Conservation (phyloP, 2,797 vertebrate genomes). For the Sus cebifrons region DNA sequence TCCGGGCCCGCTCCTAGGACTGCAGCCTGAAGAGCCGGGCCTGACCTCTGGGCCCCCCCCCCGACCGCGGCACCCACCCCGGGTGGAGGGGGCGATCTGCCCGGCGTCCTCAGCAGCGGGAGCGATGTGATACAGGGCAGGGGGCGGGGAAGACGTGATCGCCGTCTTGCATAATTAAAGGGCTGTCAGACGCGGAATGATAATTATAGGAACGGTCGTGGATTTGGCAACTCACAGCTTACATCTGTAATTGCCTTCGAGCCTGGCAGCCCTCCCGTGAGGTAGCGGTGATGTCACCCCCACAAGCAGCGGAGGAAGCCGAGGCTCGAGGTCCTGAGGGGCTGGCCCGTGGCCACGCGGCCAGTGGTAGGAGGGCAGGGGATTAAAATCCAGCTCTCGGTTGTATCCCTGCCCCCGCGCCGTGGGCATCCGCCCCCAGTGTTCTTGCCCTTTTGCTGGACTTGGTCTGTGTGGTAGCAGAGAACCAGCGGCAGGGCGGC, state of each 20-base stretch:
- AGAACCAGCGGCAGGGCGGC: neutral
- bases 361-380: neutral
- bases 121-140: constrained; percentile 11
- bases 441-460: neutral
- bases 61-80: neutral
- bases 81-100: neutral
- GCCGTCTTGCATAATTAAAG: constrained; percentile 84
- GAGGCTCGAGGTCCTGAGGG: constrained; percentile 28
- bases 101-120: constrained; percentile 56
- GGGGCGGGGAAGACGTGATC: constrained; percentile 65
- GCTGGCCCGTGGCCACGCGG: neutral
- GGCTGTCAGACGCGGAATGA: constrained; percentile 73
- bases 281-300: constrained; percentile 75
- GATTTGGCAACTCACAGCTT: constrained; percentile 75
- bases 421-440: neutral
- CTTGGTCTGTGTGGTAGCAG: neutral
- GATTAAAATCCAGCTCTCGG: neutral
- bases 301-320: constrained; percentile 58
- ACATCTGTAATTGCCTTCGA: constrained; percentile 76
- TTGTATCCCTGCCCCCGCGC: neutral
- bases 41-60: neutral
- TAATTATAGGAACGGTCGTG: constrained; percentile 82
- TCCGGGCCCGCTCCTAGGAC: neutral
- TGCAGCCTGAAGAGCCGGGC: neutral
- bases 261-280: constrained; percentile 74